Conservation (phyloP, 2,797 vertebrate genomes). For the Cichlasoma orientale region DNA sequence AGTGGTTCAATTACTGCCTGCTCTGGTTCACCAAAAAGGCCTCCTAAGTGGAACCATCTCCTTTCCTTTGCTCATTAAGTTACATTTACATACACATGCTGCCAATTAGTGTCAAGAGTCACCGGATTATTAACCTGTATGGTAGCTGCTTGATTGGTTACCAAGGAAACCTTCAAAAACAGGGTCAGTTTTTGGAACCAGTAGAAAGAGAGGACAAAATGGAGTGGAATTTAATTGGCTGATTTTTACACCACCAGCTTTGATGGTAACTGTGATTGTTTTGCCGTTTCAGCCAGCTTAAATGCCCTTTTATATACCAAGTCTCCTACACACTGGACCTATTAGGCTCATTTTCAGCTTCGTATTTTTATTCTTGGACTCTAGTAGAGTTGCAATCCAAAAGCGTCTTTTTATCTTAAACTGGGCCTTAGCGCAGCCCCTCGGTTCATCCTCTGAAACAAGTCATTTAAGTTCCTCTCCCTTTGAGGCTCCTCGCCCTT, state of each 20-base stretch:
- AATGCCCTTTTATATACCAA: background rate
- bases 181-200: slow-evolving; percentile 1
- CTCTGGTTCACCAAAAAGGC: slow-evolving; percentile 30
- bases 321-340: background rate
- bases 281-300: background rate
- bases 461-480: background rate
- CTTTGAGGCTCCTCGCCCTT: background rate
- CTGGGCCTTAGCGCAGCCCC: background rate
- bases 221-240: background rate
- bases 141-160: slow-evolving; percentile 30
- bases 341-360: background rate
- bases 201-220: background rate
- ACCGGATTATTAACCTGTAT: slow-evolving; percentile 12
- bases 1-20: slow-evolving; percentile 58
- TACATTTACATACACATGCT: slow-evolving; percentile 51
- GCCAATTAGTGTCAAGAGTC: slow-evolving; percentile 53
- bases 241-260: slow-evolving; percentile 1
- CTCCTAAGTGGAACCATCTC: slow-evolving; percentile 26
- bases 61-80: slow-evolving; percentile 55
- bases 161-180: slow-evolving; percentile 27
- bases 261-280: background rate
- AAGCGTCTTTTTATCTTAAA: background rate
- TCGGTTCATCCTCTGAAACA: background rate
- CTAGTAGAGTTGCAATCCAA: background rate
- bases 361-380: background rate